Evolutionary conservation across 2,113 vertebrate species (phyloP), one percentile per base, ranked within the genome.

Genomic region (Gulo gulo): DNA sequence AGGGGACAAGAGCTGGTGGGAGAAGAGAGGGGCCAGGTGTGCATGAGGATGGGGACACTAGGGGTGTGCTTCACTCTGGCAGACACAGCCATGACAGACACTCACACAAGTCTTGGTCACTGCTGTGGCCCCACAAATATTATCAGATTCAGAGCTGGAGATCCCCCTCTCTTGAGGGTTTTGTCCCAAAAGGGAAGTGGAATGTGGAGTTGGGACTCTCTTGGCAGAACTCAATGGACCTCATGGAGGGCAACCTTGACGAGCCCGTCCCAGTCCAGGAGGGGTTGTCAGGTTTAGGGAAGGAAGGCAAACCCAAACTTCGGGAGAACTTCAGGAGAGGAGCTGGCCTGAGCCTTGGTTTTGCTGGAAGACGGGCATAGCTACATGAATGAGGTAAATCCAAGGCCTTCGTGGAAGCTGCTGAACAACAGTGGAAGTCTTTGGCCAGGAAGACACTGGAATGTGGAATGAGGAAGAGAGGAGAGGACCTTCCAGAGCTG

Each of bases 21-120:
- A 14, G 10, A 73, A 11, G 24, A 45, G 26, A 65, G 34, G 34
- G 31, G 7, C 0, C 7, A 36, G 21, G 59, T 23, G 39, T 63
- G 24, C 36, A 8, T 14, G 21, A 52, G 67, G 34, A 74, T 14
- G n/a, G 2, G 18, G 50, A 65, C 12, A 4, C 1, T 18, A 34
- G 31, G 82, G 88, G n/a, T 15, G 23, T n/a, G 23, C 50, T 31
- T 9, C 0, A 4, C 21, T 42, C n/a, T 0, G 4, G 4, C 36
- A 61, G 23, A 9, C 6, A 1, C 8, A 21, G 29, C 20, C 0
- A 0, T 1, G 23, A 61, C 1, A 50, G 42, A 16, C 78, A 69
- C 9, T 14, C 42, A 23, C 14, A 20, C 83, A 81, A 31, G 18
- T 10, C 82, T 16, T 61, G n/a, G 36, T 42, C 87, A n/a, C 26